A percentile compares a stretch with the other conserved stretches of the same genome.
These are phyloP conservation scores for Eupithecia inturbata DNA, from an alignment of 2,888 invertebrate genomes.

Conservation along the genomic window DNA sequence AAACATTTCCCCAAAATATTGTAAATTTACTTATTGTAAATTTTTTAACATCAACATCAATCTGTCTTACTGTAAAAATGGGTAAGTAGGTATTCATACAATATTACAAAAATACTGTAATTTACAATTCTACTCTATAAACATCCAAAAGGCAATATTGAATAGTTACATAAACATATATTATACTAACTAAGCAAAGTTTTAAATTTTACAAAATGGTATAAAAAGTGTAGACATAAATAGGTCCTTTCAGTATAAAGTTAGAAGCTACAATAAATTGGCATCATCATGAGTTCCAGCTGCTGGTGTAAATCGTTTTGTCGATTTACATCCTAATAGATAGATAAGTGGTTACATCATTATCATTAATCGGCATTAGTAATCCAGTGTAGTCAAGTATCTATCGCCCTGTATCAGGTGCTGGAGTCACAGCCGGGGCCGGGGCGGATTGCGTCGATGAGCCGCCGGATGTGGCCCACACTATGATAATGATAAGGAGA, in stretches of 20 bases:
- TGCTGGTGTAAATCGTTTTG: slow-evolving; percentile 26
- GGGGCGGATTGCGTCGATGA: slow-evolving; percentile 41
- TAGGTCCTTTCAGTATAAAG: slow-evolving; percentile 20
- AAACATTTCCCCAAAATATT: not conserved
- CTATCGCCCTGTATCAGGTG: slow-evolving; percentile 64
- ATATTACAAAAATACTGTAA: slow-evolving; percentile 35
- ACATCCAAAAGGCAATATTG: not conserved
- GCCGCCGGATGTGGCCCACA: slow-evolving; percentile 77
- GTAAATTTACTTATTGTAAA: not conserved
- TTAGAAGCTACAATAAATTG: slow-evolving; percentile 14
- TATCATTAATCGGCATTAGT: slow-evolving; percentile 11
- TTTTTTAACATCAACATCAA: not conserved
- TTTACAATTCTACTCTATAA: not conserved
- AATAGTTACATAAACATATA: slow-evolving; percentile 8
- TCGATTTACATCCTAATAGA: slow-evolving; percentile 34
- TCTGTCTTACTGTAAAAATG: not conserved
- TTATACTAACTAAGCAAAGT: slow-evolving; percentile 16
- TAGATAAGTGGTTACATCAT: slow-evolving; percentile 27
- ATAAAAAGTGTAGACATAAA: not conserved
- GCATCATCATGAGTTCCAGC: slow-evolving; percentile 28
- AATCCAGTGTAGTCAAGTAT: slow-evolving; percentile 20
- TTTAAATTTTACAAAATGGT: slow-evolving; percentile 29
- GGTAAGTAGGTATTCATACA: not conserved
- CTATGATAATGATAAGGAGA: slow-evolving; percentile 92
- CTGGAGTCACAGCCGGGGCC: slow-evolving; percentile 51